Conservation (phyloP, 2,888 invertebrate species). For the Caenorhabditis japonica region DNA sequence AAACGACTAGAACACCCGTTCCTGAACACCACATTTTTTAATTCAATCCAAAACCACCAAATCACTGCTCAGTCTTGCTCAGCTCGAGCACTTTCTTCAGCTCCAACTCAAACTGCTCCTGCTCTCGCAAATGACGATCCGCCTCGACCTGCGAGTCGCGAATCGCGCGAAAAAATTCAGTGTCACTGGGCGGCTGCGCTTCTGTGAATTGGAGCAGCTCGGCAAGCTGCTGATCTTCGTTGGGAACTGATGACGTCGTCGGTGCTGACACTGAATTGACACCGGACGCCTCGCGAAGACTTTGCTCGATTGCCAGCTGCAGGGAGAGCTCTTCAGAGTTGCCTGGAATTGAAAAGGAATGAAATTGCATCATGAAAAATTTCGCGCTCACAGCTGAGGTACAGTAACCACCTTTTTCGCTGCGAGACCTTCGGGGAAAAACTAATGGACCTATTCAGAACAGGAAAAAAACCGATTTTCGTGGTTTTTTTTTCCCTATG, state of each 20-base stretch:
- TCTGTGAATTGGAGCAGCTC: not conserved
- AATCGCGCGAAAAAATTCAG: conserved; percentile 40
- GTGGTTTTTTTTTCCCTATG: too few species aligned
- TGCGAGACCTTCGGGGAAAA: conserved; percentile 1
- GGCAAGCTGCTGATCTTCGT: not conserved
- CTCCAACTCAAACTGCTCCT: conserved; percentile 59
- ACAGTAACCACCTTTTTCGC: too few species aligned
- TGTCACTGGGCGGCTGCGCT: conserved; percentile 4
- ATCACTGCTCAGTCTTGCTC: conserved; percentile 59
- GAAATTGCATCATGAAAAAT: not conserved
- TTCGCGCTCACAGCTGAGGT: conserved; percentile 31
- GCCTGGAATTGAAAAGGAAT: conserved; percentile 22
- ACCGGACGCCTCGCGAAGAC: conserved; percentile 31
- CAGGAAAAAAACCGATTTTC: too few species aligned
- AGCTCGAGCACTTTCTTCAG: conserved; percentile 62
- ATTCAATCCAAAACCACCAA: too few species aligned
- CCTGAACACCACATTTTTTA: too few species aligned
- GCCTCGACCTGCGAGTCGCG: conserved; percentile 56
- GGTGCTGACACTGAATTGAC: too few species aligned
- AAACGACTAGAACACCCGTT: too few species aligned
- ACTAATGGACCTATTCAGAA: too few species aligned
- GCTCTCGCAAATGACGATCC: conserved; percentile 36
- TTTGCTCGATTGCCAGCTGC: conserved; percentile 65
- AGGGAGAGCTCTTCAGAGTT: conserved; percentile 66
- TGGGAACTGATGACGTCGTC: not conserved